Conservation (phyloP, 2,888 invertebrate genomes). For the Beris chalybata region DNA sequence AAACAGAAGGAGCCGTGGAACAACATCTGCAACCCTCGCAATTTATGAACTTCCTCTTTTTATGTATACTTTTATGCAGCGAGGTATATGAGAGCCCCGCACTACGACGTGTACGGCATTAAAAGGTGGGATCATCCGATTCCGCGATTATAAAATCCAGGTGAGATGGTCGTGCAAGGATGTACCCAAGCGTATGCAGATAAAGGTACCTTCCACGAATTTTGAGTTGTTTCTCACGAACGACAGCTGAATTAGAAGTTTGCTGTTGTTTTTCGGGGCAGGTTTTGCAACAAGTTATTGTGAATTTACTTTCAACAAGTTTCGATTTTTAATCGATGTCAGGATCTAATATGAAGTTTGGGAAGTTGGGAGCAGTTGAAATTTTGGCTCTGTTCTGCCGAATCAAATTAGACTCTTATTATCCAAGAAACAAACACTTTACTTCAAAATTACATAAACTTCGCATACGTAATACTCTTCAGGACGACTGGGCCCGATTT, state of each 20-base stretch:
- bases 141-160: slow-evolving; percentile 32
- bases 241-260: slow-evolving; percentile 12
- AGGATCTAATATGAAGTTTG: too few relatives aligned
- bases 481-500: too few relatives aligned
- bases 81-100: too few relatives aligned
- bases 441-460: too few relatives aligned
- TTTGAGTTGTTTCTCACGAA: slow-evolving; percentile 31
- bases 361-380: too few relatives aligned
- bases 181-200: slow-evolving; percentile 24
- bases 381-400: background rate
- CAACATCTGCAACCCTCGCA: slow-evolving; percentile 33
- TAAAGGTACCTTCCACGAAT: slow-evolving; percentile 20
- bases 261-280: too few relatives aligned
- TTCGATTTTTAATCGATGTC: too few relatives aligned
- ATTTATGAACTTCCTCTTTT: slow-evolving; percentile 33
- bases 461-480: too few relatives aligned
- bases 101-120: background rate
- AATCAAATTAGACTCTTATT: too few relatives aligned
- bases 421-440: too few relatives aligned
- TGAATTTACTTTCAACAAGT: too few relatives aligned
- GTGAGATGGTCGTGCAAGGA: slow-evolving; percentile 28
- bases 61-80: background rate
- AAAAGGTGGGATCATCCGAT: slow-evolving; percentile 29
- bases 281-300: too few relatives aligned
- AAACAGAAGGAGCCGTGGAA: slow-evolving; percentile 28